phyloP scores from a whole-genome alignment of 1,140 invertebrate genomes.

The Cepaea nemoralis region DNA sequence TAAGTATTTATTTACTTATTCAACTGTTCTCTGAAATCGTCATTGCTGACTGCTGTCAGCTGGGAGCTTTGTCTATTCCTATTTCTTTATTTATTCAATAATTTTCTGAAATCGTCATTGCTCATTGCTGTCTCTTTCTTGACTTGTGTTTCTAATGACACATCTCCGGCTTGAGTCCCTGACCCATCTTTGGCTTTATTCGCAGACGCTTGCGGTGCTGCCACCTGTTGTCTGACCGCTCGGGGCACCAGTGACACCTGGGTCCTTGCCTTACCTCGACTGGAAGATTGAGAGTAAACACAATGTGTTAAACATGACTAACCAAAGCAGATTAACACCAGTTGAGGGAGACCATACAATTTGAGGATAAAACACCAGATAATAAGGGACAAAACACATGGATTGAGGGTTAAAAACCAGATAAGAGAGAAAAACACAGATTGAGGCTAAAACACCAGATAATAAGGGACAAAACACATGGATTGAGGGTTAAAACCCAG shows the following conservation, averaged over 20 bases:
- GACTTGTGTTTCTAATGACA: not conserved
- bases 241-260: constrained; percentile 76
- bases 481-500: too few relatives aligned
- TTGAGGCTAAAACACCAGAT: too few relatives aligned
- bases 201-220: constrained; percentile 41
- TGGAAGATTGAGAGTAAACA: constrained; percentile 43
- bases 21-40: constrained; percentile 72
- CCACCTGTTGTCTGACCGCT: constrained; percentile 69
- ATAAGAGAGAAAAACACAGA: too few relatives aligned
- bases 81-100: constrained; percentile 69
- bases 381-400: not conserved
- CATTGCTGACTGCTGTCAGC: constrained; percentile 69
- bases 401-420: not conserved
- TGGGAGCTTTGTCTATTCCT: too few relatives aligned
- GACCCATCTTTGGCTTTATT: not conserved
- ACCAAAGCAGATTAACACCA: not conserved
- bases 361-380: too few relatives aligned
- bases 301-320: not conserved
- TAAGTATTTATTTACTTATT: constrained; percentile 51
- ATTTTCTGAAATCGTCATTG: constrained; percentile 72
- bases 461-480: too few relatives aligned
- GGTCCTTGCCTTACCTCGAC: constrained; percentile 72
- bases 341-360: too few relatives aligned
- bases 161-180: too few relatives aligned
- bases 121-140: constrained; percentile 52